Evolutionary conservation across 2,888 invertebrate genomes (phyloP), one percentile per base, ranked within the genome.

Genomic region (Sabatieria punctata): DNA sequence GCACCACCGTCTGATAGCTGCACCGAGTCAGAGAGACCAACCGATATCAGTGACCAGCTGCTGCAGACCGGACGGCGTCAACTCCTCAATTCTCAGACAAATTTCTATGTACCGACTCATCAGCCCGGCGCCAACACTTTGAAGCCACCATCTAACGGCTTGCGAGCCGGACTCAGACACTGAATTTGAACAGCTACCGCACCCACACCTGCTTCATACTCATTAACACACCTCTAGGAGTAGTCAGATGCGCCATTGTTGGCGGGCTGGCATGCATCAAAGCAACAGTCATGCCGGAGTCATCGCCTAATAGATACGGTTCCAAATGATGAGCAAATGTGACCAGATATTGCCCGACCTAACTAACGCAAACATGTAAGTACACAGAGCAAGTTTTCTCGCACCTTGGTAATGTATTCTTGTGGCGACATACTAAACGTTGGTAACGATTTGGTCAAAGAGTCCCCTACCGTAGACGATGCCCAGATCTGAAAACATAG

Each of bases 271-370:
- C n/a, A n/a, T 23, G 33, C 22, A 11, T 75, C n/a, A 79, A 65
- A n/a, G 78, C 78, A 49, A 73, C 70, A 1, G 72, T 71, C 39
- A 80, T 66, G 15, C 77, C 72, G 2, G 77, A 77, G 67, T 78
- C 79, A 54, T 80, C 79, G 48, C 76, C 71, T 43, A 78, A 68
- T 4, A 89, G 71, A 64, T 89, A 81, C 45, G 91, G 85, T 63
- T 93, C 93, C 49, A 93, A 69, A 68, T 91, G 89, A 62, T 91
- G 91, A 0, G 91, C 91, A 51, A 93, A 64, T 0, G 88, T 88
- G 77, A 93, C 80, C 55, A 93, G 68, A 65, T 89, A 91, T 60
- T 91, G 88, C 0, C 91, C 91, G 56, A 91, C 80, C 79, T 71
- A 55, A 11, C 52, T n/a, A n/a, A n/a, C n/a, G n/a, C n/a, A n/a